Evolutionary conservation across 2,888 invertebrate species (phyloP), one percentile per base, ranked within the genome.

Genomic region (Spisula subtruncata): DNA sequence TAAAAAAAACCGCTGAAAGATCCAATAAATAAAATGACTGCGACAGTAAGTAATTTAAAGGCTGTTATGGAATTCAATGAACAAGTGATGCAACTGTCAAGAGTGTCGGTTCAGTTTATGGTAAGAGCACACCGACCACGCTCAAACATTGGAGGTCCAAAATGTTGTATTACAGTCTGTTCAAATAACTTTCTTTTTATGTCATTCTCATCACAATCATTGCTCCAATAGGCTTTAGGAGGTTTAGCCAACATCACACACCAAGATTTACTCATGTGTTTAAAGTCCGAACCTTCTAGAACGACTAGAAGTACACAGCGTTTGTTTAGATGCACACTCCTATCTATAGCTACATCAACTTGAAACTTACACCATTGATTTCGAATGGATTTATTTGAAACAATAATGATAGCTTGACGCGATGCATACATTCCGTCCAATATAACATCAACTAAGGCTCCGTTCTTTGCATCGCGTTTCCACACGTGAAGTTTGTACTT

Each of bases 321-420:
- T 4, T 60, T 32, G 20, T 81, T 71, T n/a, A 71, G 29, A 46
- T 82, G 84, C 32, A 87, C 56, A n/a, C 75, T 56, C 18, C 87
- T 41, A 56, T 84, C 87, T 12, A 87, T 79, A 12, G 89, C 86
- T 32, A 90, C 86, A 29, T 86, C 86, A 12, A 90, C 75, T 41
- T 88, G 90, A 71, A 90, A 90, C 5, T 80, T 56, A 41, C 87
- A 87, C 88, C 89, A 90, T 1, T 54, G 75, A 41, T 90, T 86
- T 29, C 60, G 81, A 8, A 87, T 20, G 29, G 86, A 87, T 25
- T 83, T 71, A 10, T 85, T 89, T 16, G 90, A 87, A 48, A 90
- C 85, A 18, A 90, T 81, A 1, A 85, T 86, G 1, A 89, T 54
- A 18, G 81, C 41, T 51, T 90, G 84, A 16, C 35, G 32, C 14